A percentile compares a stretch with the other conserved stretches of the same genome.
Conservation (phyloP, 2,113 vertebrate species). For the Telmatochromis sp. region DNA sequence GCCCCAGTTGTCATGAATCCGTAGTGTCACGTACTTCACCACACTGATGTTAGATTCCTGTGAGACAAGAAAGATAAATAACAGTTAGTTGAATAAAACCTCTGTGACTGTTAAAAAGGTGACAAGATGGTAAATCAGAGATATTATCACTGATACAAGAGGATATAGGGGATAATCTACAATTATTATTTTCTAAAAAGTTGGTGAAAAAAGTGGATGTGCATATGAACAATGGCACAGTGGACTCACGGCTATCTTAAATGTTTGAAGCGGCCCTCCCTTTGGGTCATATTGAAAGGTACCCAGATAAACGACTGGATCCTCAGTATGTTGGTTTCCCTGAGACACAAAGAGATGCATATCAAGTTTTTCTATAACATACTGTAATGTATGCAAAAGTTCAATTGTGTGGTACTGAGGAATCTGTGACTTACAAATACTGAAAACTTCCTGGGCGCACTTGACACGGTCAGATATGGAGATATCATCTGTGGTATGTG, state of each 20-base stretch:
- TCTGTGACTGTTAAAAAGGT: neutral
- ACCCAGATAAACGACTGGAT: neutral
- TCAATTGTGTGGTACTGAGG: neutral
- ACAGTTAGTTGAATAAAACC: neutral
- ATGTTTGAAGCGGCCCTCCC: neutral
- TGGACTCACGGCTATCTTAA: neutral
- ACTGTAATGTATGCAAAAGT: neutral
- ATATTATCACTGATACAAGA: neutral
- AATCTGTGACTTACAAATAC: neutral
- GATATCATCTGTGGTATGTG: neutral
- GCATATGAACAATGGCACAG: neutral
- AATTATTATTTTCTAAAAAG: neutral
- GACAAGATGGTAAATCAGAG: neutral
- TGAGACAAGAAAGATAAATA: neutral
- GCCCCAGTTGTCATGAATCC: neutral
- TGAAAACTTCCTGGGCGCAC: neutral
- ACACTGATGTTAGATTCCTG: neutral
- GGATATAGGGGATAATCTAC: neutral
- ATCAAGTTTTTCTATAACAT: neutral
- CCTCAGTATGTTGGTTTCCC: neutral
- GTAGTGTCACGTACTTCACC: neutral
- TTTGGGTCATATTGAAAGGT: neutral
- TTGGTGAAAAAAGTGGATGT: neutral
- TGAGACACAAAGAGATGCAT: neutral
- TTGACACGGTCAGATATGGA: neutral